Base-by-base conservation (phyloP, 2,888 invertebrate genomes). In the Oscheius onirici region DNA sequence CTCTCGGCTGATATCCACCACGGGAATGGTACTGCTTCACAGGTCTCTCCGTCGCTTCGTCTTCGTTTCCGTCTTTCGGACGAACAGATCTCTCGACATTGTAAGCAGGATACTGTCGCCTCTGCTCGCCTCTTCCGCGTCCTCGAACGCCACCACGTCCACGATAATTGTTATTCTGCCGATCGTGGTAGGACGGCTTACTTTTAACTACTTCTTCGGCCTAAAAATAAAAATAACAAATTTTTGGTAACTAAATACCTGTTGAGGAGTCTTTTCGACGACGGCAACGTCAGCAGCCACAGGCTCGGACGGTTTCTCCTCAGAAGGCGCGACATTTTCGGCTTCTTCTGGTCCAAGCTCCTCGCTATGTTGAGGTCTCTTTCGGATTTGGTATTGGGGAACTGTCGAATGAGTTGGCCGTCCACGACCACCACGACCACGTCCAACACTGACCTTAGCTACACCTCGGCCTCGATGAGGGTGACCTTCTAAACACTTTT, bases 321-420 rank as follows among this genome's bases (percentile, higher is more conserved):
- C 5, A 34, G 8, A 3, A 34, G 34, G 34, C 3, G 8, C 34
- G 34, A 34, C 34, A 34, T 34, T 34, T 34, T 34, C 34, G 34
- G 34, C 34, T 20, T 11, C 20, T 40, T 63, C 66, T 2, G 13
- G 40, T 1, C 52, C 51, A 13, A n/a, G n/a, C n/a, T 65, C 34
- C 22, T 66, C 41, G 10, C 13, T 28, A 1, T 41, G 41, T 24
- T 66, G 54, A 43, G 69, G 58, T 40, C 69, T 57, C 24, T 34
- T 57, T 26, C 44, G 69, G 24, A 66, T 51, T 54, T 75, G 78
- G 20, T 69, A 76, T 55, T 61, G 77, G 15, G 70, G 74, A 44
- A 55, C 67, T 22, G 67, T 13, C 6, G 44, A 20, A 60, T 63
- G 63, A 5, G 49, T 15, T 1, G 41, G n/a, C 13, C 66, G 22